Evolutionary conservation across 30 jellyfish, hydroid and myxozoan species (phyloP).

Genomic region (Pelagia noctiluca): DNA sequence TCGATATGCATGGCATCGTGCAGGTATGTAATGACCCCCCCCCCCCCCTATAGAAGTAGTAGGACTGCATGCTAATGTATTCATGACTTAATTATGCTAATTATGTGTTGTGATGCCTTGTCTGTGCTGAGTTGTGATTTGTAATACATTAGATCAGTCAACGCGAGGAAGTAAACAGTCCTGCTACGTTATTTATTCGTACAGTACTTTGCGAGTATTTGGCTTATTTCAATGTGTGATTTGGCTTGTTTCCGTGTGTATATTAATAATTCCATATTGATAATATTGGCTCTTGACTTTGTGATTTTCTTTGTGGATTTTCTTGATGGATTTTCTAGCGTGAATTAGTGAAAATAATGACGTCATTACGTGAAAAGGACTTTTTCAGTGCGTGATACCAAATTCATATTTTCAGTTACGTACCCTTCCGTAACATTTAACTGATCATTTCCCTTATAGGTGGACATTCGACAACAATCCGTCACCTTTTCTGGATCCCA

Average conservation of each 20-base stretch:
- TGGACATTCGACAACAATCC: slow-evolving; percentile 12
- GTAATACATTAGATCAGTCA: too few species aligned
- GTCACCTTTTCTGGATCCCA: not conserved
- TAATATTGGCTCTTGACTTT: not conserved
- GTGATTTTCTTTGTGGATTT: not conserved
- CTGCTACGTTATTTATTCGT: too few species aligned
- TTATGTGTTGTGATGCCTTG: not conserved
- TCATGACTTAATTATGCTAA: not conserved
- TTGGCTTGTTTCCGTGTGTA: too few species aligned
- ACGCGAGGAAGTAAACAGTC: too few species aligned
- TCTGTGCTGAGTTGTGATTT: not conserved
- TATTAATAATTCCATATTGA: not conserved
- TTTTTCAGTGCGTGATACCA: too few species aligned
- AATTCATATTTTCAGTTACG: not conserved
- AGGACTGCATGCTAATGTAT: not conserved
- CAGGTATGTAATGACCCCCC: slow-evolving; percentile 12
- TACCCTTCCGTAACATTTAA: not conserved
- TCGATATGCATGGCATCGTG: too few species aligned
- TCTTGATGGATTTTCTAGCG: not conserved
- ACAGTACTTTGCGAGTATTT: too few species aligned
- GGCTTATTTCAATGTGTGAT: too few species aligned
- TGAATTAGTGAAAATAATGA: too few species aligned
- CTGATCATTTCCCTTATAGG: not conserved
- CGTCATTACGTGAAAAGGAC: too few species aligned
- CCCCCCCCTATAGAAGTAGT: not conserved